phyloP scores from a whole-genome alignment of 2,113 vertebrate genomes.

The Sylvietta virens region DNA sequence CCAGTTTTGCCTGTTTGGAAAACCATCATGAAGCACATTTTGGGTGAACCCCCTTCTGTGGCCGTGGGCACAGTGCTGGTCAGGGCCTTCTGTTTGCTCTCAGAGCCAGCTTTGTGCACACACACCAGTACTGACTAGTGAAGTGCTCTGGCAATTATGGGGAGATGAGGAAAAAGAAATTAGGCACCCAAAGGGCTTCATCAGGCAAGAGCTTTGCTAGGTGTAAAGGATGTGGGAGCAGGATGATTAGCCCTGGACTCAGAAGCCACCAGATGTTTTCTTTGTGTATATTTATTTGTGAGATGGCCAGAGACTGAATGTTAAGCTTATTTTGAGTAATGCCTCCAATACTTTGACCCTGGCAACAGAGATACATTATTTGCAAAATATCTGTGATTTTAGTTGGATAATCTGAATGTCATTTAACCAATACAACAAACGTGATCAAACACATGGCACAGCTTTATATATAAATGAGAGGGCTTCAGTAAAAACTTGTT shows the following conservation, averaged over 20 bases:
- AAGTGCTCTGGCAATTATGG: not conserved
- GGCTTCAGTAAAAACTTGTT: not conserved
- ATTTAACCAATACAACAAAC: not conserved
- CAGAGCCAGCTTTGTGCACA: not conserved
- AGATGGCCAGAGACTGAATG: not conserved
- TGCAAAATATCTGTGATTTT: not conserved
- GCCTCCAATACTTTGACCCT: not conserved
- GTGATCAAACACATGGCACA: not conserved
- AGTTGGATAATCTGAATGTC: not conserved
- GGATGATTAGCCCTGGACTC: not conserved
- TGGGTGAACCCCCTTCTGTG: not conserved
- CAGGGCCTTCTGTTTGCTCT: not conserved
- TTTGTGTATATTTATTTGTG: not conserved
- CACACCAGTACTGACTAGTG: fast-evolving
- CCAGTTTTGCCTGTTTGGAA: not conserved
- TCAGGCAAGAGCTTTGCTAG: not conserved
- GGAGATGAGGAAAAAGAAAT: not conserved
- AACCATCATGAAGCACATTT: not conserved
- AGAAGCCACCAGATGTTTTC: not conserved
- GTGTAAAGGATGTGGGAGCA: not conserved
- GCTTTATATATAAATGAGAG: not conserved
- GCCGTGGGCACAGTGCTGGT: not conserved
- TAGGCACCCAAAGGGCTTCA: not conserved
- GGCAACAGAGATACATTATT: not conserved
- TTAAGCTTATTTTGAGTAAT: not conserved